Conservation (phyloP, 2,113 vertebrate species). For the Anhinga rufa region DNA sequence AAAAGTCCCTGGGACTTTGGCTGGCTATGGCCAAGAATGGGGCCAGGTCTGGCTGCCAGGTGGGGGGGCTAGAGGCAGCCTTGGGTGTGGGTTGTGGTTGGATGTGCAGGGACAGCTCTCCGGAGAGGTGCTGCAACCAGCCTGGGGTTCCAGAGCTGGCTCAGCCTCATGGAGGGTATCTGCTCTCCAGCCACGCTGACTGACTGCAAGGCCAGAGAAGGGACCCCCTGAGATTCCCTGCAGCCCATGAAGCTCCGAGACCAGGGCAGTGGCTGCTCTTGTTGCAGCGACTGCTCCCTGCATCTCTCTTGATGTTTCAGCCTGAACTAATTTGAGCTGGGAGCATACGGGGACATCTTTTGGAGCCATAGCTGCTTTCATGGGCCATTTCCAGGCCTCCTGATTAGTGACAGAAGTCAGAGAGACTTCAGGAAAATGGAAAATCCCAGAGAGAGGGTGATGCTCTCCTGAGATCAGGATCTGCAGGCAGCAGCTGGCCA, state of each 20-base stretch:
- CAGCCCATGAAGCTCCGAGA: neutral
- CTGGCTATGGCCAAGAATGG: neutral
- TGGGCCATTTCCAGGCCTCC: constrained; percentile 49
- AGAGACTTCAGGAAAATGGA: constrained; percentile 32
- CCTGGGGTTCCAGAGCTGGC: neutral
- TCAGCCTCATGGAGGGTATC: neutral
- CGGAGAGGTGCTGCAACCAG: neutral
- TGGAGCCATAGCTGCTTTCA: constrained; percentile 9
- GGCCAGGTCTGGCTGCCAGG: neutral
- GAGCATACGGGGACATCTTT: constrained; percentile 47
- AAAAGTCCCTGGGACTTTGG: neutral
- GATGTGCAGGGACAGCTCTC: neutral
- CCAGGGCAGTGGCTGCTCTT: neutral
- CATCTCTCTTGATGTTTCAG: constrained; percentile 35
- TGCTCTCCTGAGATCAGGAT: constrained; percentile 1
- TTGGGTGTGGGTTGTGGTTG: neutral
- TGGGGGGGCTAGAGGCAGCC: neutral
- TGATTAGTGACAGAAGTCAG: constrained; percentile 54
- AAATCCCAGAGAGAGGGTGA: constrained; percentile 46
- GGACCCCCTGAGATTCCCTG: neutral
- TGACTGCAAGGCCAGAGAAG: neutral
- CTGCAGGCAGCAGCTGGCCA: constrained; percentile 22
- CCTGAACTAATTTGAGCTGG: constrained; percentile 56
- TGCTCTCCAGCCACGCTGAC: neutral
- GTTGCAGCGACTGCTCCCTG: neutral